Percentiles rank a stretch among this genome's conserved stretches.
Evolutionary conservation across 2,113 vertebrate species (phyloP).

Genomic region (Thymallus thymallus): DNA sequence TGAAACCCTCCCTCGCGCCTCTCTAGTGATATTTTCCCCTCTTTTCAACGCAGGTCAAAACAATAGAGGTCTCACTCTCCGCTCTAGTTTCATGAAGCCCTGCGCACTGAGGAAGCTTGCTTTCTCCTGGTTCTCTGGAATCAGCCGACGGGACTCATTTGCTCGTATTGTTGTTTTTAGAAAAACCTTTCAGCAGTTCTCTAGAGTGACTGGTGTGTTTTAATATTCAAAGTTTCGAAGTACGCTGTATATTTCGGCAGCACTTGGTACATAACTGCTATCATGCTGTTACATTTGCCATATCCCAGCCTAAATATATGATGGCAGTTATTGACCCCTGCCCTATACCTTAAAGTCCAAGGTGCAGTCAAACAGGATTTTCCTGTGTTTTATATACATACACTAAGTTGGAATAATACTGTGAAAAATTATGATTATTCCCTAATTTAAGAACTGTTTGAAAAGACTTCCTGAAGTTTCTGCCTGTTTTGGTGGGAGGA

Average conservation of each 20-base stretch:
- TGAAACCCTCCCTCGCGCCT: neutral
- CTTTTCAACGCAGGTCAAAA: slow-evolving; percentile 20
- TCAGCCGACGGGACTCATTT: neutral
- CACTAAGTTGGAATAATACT: too few species aligned
- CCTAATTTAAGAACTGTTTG: too few species aligned
- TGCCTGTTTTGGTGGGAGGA: too few species aligned
- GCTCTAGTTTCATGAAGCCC: neutral
- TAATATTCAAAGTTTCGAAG: too few species aligned
- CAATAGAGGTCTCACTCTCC: slow-evolving; percentile 3
- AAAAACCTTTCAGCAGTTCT: neutral
- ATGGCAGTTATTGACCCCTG: neutral
- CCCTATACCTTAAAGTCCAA: neutral
- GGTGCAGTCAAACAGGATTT: neutral
- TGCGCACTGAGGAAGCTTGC: neutral
- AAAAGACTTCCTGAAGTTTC: too few species aligned
- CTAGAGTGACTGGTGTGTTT: too few species aligned
- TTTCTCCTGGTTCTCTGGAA: neutral
- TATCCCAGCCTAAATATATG: too few species aligned
- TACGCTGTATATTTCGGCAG: too few species aligned
- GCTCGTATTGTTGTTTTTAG: neutral
- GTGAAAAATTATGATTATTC: too few species aligned
- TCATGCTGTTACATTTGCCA: too few species aligned
- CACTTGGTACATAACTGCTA: too few species aligned
- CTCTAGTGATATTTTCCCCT: slow-evolving; percentile 14
- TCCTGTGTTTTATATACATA: too few species aligned